Conservation (phyloP, 2,888 invertebrate genomes). For the Strigamia crassipes region DNA sequence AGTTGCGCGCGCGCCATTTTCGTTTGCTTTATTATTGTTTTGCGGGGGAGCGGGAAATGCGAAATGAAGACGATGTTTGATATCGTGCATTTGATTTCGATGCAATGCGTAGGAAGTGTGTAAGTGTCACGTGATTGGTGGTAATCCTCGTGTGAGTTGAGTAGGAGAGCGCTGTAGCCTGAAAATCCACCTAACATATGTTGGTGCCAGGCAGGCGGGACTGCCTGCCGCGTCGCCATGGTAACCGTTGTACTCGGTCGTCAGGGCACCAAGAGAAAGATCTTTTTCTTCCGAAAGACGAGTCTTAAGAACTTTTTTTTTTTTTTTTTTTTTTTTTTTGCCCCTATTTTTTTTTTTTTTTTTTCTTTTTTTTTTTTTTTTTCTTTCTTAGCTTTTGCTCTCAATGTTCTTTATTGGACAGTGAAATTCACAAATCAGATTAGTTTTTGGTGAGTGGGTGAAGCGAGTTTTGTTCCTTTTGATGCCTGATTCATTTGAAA, state of each 20-base stretch:
- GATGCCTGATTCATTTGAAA: not conserved
- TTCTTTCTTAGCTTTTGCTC: slow-evolving; percentile 15
- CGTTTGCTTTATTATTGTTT: no score
- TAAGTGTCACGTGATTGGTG: slow-evolving; percentile 34
- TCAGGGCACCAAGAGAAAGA: slow-evolving; percentile 42
- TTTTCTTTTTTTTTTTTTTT: slow-evolving; percentile 20
- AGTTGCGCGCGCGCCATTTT: not conserved
- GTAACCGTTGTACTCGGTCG: slow-evolving; percentile 43
- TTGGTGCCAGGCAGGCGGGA: slow-evolving; percentile 39
- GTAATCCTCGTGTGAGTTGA: slow-evolving; percentile 31
- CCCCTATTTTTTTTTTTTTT: not conserved
- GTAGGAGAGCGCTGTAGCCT: slow-evolving; percentile 12
- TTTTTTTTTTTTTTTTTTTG: not conserved
- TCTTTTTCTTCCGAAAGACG: slow-evolving; percentile 11
- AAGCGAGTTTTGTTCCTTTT: not conserved
- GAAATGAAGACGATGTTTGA: not conserved
- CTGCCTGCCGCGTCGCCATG: slow-evolving; percentile 30
- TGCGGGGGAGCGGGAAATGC: no score
- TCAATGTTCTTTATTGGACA: slow-evolving; percentile 18
- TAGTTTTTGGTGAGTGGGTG: slow-evolving; percentile 8
- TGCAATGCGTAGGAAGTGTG: not conserved
- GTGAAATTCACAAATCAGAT: slow-evolving; percentile 40
- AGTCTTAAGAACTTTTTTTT: slow-evolving; percentile 4
- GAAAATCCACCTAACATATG: slow-evolving; percentile 44
- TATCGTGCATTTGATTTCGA: slow-evolving; percentile 4